Base-by-base conservation (phyloP, 1,140 invertebrate genomes). In the Pemphigus obesinymphae region DNA sequence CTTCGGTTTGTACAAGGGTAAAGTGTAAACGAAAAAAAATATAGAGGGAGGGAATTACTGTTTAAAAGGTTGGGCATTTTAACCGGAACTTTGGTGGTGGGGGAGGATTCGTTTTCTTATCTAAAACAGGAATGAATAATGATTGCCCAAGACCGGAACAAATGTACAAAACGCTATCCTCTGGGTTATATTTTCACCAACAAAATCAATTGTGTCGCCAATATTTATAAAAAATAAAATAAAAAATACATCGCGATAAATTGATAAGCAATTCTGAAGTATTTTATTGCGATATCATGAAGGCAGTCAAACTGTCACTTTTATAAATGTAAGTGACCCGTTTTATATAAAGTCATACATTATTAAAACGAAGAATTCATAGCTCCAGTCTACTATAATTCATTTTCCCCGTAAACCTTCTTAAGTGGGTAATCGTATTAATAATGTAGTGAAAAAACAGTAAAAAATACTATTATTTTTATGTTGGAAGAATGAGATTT, bases 91-190 rank as follows among this genome's bases (percentile, higher is more conserved):
- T n/a, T n/a, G n/a, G 7, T 13, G 34, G 53, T 11, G 8, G 34
- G 50, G 17, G 37, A 20, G 31, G 15, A 37, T 76, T 50, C 20
- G 73, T 78, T 78, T 55, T 80, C 75, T 80, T 80, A 80, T 80
- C 75, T 80, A 61, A 61, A 43, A 58, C 53, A 43, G 23, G 55
- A 80, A 80, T 80, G 55, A 80, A 80, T 80, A 80, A 80, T 61
- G 75, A 80, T 80, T 58, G 75, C 53, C 73, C 50, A 26, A 43
- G 13, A 80, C 75, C 75, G 75, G 75, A 80, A 61, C 75, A 61
- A 61, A 61, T 23, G 37, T 43, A 80, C 75, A 61, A 76, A 80
- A 43, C 53, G 53, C 23, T 80, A 40, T 80, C 37, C 53, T 40
- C 34, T 10, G 23, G 20, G 34, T 29, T 43, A 61, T 45, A 63